These are phyloP conservation scores for Dromas ardeola DNA, from an alignment of 2,113 vertebrate genomes.

Conservation along the genomic window DNA sequence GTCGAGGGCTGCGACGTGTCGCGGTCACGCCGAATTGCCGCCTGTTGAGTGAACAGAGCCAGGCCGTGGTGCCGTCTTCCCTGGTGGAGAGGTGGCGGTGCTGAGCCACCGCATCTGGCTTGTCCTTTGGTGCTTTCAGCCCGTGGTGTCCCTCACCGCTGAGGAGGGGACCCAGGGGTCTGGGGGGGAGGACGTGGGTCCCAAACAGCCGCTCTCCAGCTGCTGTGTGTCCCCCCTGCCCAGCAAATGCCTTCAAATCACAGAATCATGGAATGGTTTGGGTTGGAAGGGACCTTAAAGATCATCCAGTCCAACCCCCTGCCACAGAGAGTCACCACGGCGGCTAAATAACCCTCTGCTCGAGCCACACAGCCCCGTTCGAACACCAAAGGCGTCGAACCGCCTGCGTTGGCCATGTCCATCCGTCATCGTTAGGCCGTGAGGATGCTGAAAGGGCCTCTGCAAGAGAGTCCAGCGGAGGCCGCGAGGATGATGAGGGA, in stretches of 20 bases:
- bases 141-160: no score
- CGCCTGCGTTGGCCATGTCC: no score
- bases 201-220: background rate
- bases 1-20: background rate
- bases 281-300: no score
- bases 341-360: no score
- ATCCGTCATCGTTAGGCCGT: background rate
- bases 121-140: background rate
- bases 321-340: no score
- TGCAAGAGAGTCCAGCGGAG: no score
- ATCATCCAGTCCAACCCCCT: no score
- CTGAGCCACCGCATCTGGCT: background rate
- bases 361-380: no score
- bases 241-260: rapidly evolving
- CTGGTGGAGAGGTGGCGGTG: rapidly evolving
- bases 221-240: no score
- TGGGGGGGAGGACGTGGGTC: background rate
- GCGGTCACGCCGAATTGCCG: rapidly evolving
- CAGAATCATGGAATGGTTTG: background rate
- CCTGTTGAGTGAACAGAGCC: rapidly evolving
- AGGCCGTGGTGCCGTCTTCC: background rate
- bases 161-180: background rate
- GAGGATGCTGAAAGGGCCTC: background rate
- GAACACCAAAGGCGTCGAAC: no score
- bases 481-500: background rate